Evolutionary conservation across 2,888 invertebrate genomes (phyloP).

Genomic region (Drosophila cognata): DNA sequence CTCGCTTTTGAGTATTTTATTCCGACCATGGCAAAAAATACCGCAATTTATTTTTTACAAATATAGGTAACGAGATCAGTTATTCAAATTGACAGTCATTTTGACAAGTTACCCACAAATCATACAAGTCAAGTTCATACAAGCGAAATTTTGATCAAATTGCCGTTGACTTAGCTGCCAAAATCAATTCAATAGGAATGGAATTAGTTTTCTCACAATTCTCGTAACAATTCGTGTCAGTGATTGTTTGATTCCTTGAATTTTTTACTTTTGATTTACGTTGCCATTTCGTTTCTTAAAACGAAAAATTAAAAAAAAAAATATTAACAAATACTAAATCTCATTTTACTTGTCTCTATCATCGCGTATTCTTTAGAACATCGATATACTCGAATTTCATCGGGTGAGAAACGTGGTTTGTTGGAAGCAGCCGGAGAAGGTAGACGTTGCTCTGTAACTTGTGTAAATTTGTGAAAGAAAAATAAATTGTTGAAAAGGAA

Average conservation of each 20-base stretch:
- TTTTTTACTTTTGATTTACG: constrained; percentile 16
- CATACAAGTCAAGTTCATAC: not conserved
- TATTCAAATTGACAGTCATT: not conserved
- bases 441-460: constrained; percentile 79
- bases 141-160: constrained; percentile 11
- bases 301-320: constrained; percentile 6
- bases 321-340: constrained; percentile 23
- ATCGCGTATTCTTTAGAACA: constrained; percentile 26
- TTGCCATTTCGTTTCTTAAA: not conserved
- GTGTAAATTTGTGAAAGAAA: constrained; percentile 71
- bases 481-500: constrained; percentile 64
- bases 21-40: constrained; percentile 16
- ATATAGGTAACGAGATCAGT: not conserved
- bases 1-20: constrained; percentile 1
- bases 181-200: constrained; percentile 10
- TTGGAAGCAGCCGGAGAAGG: constrained; percentile 81
- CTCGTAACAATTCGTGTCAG: constrained; percentile 24
- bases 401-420: constrained; percentile 74
- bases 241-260: constrained; percentile 28
- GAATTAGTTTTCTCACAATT: constrained; percentile 35
- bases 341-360: not conserved
- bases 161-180: constrained; percentile 39
- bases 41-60: not conserved
- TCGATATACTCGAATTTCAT: constrained; percentile 55
- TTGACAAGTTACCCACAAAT: not conserved